These are phyloP conservation scores for Isotomurus palustris DNA, from an alignment of 2,888 invertebrate genomes.

Conservation along the genomic window DNA sequence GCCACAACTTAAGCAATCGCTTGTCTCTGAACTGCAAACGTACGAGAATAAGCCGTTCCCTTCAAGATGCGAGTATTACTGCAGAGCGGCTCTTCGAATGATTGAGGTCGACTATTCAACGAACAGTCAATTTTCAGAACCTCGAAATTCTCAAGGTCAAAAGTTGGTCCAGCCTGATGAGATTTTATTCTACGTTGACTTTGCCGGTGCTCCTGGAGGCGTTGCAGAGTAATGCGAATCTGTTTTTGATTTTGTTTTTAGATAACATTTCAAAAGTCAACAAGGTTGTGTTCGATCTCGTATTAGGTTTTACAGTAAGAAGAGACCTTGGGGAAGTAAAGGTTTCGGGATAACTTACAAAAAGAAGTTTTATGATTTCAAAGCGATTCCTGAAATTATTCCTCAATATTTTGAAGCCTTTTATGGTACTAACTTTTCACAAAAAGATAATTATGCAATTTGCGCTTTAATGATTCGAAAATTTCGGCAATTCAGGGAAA, in stretches of 20 bases:
- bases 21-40: conserved; percentile 1
- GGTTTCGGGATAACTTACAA: conserved; percentile 6
- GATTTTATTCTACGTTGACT: conserved; percentile 1
- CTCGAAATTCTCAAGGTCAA: neutral
- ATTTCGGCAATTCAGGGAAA: neutral
- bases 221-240: neutral
- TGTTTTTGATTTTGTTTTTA: neutral
- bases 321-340: neutral
- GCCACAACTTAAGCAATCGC: neutral
- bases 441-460: too few species aligned
- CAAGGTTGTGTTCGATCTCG: too few species aligned
- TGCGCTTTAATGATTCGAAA: neutral
- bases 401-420: conserved; percentile 4
- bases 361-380: neutral
- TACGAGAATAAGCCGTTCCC: neutral
- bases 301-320: neutral
- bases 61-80: neutral
- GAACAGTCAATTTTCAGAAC: conserved; percentile 2
- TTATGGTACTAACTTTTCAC: conserved; percentile 1
- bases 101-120: conserved; percentile 2
- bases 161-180: neutral
- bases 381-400: neutral
- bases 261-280: too few species aligned
- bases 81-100: neutral
- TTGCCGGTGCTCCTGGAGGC: conserved; percentile 5